Base-by-base conservation (phyloP, 2,113 vertebrate species). In the Callaeas wilsoni region DNA sequence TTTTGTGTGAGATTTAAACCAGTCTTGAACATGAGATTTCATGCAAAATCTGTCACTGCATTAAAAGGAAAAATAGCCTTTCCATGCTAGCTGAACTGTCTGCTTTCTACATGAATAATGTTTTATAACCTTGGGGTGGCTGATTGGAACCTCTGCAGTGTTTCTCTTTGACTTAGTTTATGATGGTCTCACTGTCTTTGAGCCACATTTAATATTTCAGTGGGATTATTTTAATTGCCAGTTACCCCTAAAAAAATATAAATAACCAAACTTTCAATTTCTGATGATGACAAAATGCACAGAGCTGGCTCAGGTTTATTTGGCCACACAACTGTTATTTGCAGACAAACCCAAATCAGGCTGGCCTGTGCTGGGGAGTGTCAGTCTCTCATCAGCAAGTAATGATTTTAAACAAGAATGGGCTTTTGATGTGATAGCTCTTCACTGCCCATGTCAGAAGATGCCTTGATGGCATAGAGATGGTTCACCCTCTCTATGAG, bases 21-120 rank as follows among this genome's bases (percentile, higher is more conserved):
- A 46, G 59, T 74, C 63, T 52, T 30, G 47, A 90, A 67, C n/a
- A 21, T 44, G 44, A 80, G 71, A 86, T 77, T 94, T 86, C 84
- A 57, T 87, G 33, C 55, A 86, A 94, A 95, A 93, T 90, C 71
- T 91, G 42, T 90, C 63, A 50, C 83, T n/a, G 0, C 37, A 74
- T 93, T 91, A 83, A 77, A 82, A 78, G 74, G 59, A 89, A 89
- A 85, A 87, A 90, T n/a, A 90, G 71, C 47, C 55, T 77, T 85
- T 87, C 64, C 30, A 10, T 46, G 60, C 56, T 59, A 37, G 30
- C 46, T 90, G 57, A 85, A 68, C 59, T 90, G 27, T 67, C 91
- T 37, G 17, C 56, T 93, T 94, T 37, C 67, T 69, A 7, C 18
- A 9, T 67, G 59, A 86, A 59, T 44, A 23, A 77, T 44, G 42